Base-by-base conservation (phyloP, 2,113 vertebrate genomes). In the Talpa occidentalis region DNA sequence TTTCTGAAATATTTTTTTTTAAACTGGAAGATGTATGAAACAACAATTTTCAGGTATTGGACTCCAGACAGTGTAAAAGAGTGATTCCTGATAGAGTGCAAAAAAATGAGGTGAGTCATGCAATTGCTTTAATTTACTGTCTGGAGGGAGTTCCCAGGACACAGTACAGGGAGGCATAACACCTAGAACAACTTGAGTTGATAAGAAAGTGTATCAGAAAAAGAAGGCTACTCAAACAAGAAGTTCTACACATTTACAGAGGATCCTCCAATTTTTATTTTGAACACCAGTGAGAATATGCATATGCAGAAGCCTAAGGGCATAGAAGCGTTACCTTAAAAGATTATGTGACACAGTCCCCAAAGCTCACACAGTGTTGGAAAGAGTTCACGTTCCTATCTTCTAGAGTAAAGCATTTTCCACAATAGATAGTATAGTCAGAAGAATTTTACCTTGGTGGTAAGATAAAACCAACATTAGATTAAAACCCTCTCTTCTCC, bases 381-480 rank as follows among this genome's bases (percentile, higher is more conserved):
- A 42, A 78, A 73, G 10, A 32, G 4, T 37, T 84, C 56, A n/a
- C 62, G 6, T 52, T 60, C 4, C 16, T 5, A 30, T 22, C 10
- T 37, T 10, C 47, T 74, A 60, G 28, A 92, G 24, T 32, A 26
- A 80, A 72, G 47, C 37, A 40, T 30, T 32, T 22, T 49, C 83
- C 11, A 40, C 21, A 52, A 7, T 40, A 2, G 11, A 30, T 30
- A 49, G 54, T 56, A 2, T 72, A 42, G 15, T 59, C 3, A 10
- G 60, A 54, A 22, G 32, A 76, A 72, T 37, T 76, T 70, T 56
- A 16, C 16, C 19, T 86, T 80, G 30, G 35, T 16, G 4, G 21
- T 62, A 76, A 96, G 60, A 40, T 42, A 67, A 91, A 93, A 69
- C 62, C 96, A 78, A 2, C 24, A 35, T 42, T 82, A 60, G 6